Percentiles rank a stretch among this genome's conserved stretches.
These are phyloP conservation scores for Epirrhoe alternata DNA, from an alignment of 2,888 invertebrate genomes.

Conservation along the genomic window DNA sequence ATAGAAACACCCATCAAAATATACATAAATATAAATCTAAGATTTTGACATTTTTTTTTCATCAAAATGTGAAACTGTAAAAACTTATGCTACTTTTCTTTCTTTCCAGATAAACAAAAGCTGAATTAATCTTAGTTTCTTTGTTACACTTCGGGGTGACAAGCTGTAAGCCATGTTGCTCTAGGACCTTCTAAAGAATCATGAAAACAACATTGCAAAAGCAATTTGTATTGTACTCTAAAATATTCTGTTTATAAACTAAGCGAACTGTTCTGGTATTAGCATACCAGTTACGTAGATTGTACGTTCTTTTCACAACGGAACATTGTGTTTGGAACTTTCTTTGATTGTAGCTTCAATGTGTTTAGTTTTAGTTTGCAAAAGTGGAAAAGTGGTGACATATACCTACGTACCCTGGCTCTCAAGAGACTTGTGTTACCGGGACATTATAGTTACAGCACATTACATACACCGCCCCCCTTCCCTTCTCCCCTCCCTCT, in stretches of 20 bases:
- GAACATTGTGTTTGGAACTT: neutral
- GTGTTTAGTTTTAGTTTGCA: neutral
- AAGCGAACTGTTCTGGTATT: neutral
- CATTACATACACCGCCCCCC: too few species aligned
- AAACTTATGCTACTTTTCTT: constrained; percentile 5
- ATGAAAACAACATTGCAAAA: neutral
- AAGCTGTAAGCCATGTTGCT: neutral
- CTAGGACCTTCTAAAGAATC: neutral
- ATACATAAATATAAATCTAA: too few species aligned
- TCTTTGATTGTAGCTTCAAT: neutral
- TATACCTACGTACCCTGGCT: neutral
- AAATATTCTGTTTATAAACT: neutral
- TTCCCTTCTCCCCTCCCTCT: too few species aligned
- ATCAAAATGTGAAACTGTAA: neutral
- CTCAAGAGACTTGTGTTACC: too few species aligned
- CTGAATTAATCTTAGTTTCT: neutral
- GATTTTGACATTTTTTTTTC: too few species aligned
- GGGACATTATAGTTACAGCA: too few species aligned
- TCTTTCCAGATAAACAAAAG: constrained; percentile 19
- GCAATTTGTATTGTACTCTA: neutral
- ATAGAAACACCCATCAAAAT: too few species aligned
- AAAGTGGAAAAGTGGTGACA: constrained; percentile 1
- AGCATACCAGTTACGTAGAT: constrained; percentile 5
- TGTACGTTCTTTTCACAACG: constrained; percentile 2
- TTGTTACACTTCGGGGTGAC: neutral